Percentiles rank a stretch among this genome's conserved stretches.
These are phyloP conservation scores for Metalampra italica DNA, from an alignment of 2,888 invertebrate species.

Conservation along the genomic window DNA sequence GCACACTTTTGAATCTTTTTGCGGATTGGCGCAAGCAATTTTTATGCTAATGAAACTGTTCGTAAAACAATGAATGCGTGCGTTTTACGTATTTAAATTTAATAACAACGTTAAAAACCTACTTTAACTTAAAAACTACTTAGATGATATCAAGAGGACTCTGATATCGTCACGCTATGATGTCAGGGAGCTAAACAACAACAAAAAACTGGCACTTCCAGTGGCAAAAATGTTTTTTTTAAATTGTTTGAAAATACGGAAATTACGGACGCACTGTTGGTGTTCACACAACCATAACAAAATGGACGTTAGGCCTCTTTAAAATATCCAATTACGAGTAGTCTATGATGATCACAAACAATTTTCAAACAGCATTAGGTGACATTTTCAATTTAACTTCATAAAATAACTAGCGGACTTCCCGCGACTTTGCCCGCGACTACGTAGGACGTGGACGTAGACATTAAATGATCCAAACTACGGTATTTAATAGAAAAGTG, in stretches of 20 bases:
- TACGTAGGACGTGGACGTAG: too few species aligned
- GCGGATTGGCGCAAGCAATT: too few species aligned
- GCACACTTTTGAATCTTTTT: too few species aligned
- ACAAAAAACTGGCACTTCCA: neutral
- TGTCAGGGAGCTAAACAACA: neutral
- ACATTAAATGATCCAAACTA: too few species aligned
- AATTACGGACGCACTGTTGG: neutral
- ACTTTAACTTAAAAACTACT: neutral
- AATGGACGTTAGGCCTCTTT: conserved; percentile 2
- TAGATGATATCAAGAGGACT: neutral
- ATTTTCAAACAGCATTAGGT: neutral
- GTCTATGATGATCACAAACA: too few species aligned
- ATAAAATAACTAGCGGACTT: too few species aligned
- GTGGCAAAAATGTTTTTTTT: neutral
- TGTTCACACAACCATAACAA: conserved; percentile 10
- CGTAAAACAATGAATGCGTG: too few species aligned
- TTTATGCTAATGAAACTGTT: too few species aligned
- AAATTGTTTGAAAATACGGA: conserved; percentile 1
- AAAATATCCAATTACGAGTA: neutral
- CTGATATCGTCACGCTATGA: conserved; percentile 3
- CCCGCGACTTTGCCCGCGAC: too few species aligned
- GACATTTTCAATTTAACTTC: neutral
- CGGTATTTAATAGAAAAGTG: too few species aligned
- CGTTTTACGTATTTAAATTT: too few species aligned
- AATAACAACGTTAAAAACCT: neutral